Evolutionary conservation across 2,888 invertebrate species (phyloP).

Genomic region (Pristionchus exspectatus): DNA sequence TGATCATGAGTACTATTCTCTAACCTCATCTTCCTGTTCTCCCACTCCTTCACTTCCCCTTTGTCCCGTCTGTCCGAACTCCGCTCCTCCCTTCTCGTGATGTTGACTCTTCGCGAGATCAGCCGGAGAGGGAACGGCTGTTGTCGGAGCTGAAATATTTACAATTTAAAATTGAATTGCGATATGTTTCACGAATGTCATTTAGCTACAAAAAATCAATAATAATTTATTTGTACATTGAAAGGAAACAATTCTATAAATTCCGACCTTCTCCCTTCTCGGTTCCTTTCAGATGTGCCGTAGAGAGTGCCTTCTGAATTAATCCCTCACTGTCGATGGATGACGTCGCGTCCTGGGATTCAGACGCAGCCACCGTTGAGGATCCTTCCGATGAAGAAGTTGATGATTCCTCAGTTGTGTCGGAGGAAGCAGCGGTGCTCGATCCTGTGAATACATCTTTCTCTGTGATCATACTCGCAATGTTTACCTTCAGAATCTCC

Average conservation of each 20-base stretch:
- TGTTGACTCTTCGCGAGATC: slow-evolving; percentile 28
- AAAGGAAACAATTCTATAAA: background rate
- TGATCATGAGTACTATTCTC: slow-evolving; percentile 34
- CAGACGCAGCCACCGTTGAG: slow-evolving; percentile 52
- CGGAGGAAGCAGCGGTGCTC: background rate
- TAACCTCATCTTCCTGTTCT: slow-evolving; percentile 14
- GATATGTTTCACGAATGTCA: background rate
- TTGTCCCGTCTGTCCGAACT: slow-evolving; percentile 37
- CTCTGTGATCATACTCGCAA: background rate
- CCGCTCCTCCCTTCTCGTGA: slow-evolving; percentile 52
- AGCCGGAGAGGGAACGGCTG: slow-evolving; percentile 32
- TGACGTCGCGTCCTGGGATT: background rate
- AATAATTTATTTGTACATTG: too few relatives aligned
- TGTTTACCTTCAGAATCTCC: background rate
- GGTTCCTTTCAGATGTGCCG: background rate
- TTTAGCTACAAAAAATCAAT: too few relatives aligned
- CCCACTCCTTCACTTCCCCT: slow-evolving; percentile 46
- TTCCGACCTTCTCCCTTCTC: slow-evolving; percentile 34
- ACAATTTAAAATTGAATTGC: too few relatives aligned
- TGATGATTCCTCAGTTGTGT: background rate
- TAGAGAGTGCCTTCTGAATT: slow-evolving; percentile 14
- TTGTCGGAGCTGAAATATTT: background rate
- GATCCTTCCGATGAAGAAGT: slow-evolving; percentile 49
- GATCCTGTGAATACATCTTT: background rate
- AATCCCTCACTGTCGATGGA: slow-evolving; percentile 27